Evolutionary conservation across 2,888 invertebrate species (phyloP), one percentile per base, ranked within the genome.

Genomic region (Lithosia quadra): DNA sequence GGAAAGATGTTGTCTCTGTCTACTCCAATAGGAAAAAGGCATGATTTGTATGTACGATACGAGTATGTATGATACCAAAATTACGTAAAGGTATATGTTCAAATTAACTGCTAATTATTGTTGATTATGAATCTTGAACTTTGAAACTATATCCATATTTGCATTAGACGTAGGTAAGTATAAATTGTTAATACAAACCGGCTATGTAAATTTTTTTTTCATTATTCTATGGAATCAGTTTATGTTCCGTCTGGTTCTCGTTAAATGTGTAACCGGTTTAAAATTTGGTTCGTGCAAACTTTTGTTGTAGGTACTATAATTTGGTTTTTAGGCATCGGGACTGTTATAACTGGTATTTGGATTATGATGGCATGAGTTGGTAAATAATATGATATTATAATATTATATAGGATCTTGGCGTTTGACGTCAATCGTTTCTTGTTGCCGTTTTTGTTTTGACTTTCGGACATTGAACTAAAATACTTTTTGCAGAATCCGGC

Each of bases 371-470:
- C n/a, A 28, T 18, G 18, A 10, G 18, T 58, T 33, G 18, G 2
- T 33, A n/a, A 18, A 33, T 28, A 58, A n/a, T 5, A 22, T 56
- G n/a, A 33, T 9, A 58, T 18, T 18, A 33, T 18, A 33, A 57
- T 15, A 11, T 1, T 24, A n/a, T 49, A 49, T n/a, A 49, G n/a
- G 49, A n/a, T 34, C 53, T 34, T 15, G 34, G 33, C 10, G 22
- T 34, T 18, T 63, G 63, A 56, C 63, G 63, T 63, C 56, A 63
- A 63, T 56, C 34, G 24, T 24, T 63, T 63, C 33, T 63, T 63
- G 53, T 21, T 22, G 11, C 21, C 5, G 53, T 63, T 63, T 56
- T 56, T 56, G 33, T 39, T 34, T 18, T 22, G 34, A 28, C 18
- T 58, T 58, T 58, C 28, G 28, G 28, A 58, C 58, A n/a, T 58